Conservation (phyloP, 2,113 vertebrate genomes). For the Potamarius usumacintae region DNA sequence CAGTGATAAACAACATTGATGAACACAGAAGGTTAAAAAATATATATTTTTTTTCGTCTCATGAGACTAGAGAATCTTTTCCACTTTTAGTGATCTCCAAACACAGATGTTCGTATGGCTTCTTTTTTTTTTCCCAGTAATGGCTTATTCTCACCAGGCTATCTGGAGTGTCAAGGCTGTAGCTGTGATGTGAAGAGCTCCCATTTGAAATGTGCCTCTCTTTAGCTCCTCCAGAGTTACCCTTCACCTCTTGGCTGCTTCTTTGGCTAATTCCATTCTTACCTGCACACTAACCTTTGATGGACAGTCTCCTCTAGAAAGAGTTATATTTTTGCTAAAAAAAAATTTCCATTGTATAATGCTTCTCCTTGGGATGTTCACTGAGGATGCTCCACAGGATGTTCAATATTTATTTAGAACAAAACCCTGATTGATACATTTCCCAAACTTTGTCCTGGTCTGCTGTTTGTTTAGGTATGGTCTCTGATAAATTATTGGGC, state of each 20-base stretch:
- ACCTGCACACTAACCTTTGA: not conserved
- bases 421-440: not conserved
- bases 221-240: not conserved
- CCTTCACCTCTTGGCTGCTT: not conserved
- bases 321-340: not conserved
- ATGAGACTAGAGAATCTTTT: not conserved
- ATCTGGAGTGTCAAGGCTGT: not conserved
- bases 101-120: not conserved
- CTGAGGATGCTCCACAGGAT: not conserved
- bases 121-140: not conserved
- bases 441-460: not conserved
- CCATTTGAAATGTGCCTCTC: not conserved
- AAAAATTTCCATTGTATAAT: not conserved
- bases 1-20: not conserved
- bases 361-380: not conserved
- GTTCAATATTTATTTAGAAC: not conserved
- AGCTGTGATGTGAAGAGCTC: not conserved
- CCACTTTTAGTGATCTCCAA: not conserved
- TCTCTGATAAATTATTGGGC: not conserved
- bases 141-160: not conserved
- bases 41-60: not conserved
- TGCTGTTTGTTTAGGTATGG: not conserved
- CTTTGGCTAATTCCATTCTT: not conserved
- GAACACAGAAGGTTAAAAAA: not conserved
- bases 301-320: not conserved